Base-by-base conservation (phyloP, 2,113 vertebrate genomes). In the Scytalopus superciliaris region DNA sequence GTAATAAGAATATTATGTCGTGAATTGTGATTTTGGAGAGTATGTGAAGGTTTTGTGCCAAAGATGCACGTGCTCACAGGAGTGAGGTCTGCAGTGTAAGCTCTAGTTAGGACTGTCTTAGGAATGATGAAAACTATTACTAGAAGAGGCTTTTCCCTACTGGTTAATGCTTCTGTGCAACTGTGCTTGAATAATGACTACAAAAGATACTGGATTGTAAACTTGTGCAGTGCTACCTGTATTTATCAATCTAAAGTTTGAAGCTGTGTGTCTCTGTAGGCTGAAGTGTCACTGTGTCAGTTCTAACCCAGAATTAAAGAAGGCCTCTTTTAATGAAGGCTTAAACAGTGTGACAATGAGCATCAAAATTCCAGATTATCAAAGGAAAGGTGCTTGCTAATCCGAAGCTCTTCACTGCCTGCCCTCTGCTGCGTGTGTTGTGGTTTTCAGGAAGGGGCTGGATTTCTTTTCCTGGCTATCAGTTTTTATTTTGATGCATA, bases 401-500 rank as follows among this genome's bases (percentile, higher is more conserved):
- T 31, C 40, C 66, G 67, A 31, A 47, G 17, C n/a, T 57, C 42
- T 40, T 62, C 7, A 0, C 5, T 56, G 3, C 21, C 33, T 66
- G 14, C 13, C 27, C 24, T 40, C 5, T 57, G 7, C 53, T n/a
- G 14, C 4, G 0, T 3, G 14, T 37, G 25, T 31, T 7, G 9
- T 40, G 25, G 19, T 3, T 40, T 56, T 95, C 1, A 5, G 55
- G 35, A 35, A 77, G 55, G 25, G 23, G 19, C 28, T 81, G 27
- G 19, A 18, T 52, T 80, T 82, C 6, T 70, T 59, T 35, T 45
- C 17, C 53, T 33, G 12, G 9, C 39, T 35, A 6, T 66, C 25
- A 2, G 9, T 44, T 83, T 66, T 86, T 76, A 30, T 77, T 75
- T 60, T 39, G 33, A 2, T 25, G 4, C 40, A 3, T 64, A 49